Percentiles rank a stretch among this genome's conserved stretches.
These are phyloP conservation scores for Danio tinwini DNA, from an alignment of 2,797 vertebrate genomes.

Conservation along the genomic window DNA sequence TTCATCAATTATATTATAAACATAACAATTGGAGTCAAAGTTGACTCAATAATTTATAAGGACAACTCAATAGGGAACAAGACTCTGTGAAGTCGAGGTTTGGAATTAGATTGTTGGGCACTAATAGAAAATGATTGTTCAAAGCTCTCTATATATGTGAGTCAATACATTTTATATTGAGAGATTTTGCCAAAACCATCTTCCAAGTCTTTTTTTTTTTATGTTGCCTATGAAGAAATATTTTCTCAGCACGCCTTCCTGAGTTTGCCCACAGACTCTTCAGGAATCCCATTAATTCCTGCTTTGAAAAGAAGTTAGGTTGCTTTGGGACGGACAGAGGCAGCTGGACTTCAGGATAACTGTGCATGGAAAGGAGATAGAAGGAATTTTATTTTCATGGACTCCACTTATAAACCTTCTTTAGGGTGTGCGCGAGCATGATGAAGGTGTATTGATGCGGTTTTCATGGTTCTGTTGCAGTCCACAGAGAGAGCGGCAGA, in stretches of 20 bases:
- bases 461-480: not conserved
- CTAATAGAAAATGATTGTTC: not conserved
- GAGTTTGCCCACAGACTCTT: slow-evolving; percentile 1
- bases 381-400: slow-evolving; percentile 23
- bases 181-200: slow-evolving; percentile 17
- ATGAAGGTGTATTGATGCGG: slow-evolving; percentile 36
- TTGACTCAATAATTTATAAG: too few species aligned
- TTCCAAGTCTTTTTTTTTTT: slow-evolving; percentile 6
- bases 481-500: not conserved
- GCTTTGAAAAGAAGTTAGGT: slow-evolving; percentile 33
- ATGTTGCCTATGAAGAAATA: slow-evolving; percentile 13
- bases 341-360: slow-evolving; percentile 29
- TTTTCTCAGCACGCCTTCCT: slow-evolving; percentile 5
- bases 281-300: slow-evolving; percentile 40
- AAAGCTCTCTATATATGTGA: not conserved
- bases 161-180: slow-evolving; percentile 27
- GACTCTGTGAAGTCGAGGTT: not conserved
- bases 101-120: not conserved
- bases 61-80: too few species aligned
- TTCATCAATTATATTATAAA: too few species aligned
- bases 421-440: slow-evolving; percentile 29
- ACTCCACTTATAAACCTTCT: slow-evolving; percentile 22
- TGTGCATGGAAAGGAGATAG: not conserved
- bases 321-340: not conserved
- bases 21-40: too few species aligned